Percentiles rank a stretch among this genome's conserved stretches.
phyloP scores from a whole-genome alignment of 2,113 vertebrate genomes.

The Siniperca knerii region DNA sequence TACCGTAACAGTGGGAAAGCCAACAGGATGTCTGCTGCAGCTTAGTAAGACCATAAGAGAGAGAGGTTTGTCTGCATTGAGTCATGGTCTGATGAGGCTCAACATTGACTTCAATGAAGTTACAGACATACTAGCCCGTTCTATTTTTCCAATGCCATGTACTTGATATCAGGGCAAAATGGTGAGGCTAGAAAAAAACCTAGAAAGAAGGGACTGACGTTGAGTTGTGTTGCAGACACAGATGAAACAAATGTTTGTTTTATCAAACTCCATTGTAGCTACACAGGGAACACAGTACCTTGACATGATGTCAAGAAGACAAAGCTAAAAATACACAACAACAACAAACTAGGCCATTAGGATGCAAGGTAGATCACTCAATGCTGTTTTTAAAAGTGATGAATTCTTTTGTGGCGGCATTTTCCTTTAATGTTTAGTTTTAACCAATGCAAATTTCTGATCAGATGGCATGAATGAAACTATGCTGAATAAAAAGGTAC shows the following conservation, averaged over 20 bases:
- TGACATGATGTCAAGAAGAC: not conserved
- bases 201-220: not conserved
- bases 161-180: not conserved
- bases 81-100: no score
- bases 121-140: not conserved
- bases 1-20: no score
- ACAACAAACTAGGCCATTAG: not conserved
- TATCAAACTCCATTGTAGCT: not conserved
- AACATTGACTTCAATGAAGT: no score
- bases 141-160: not conserved
- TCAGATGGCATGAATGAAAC: not conserved
- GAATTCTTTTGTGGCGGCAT: not conserved
- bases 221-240: not conserved
- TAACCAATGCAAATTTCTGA: not conserved
- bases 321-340: not conserved
- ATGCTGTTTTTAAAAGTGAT: not conserved
- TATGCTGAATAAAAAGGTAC: not conserved
- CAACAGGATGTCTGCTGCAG: not conserved
- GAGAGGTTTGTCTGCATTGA: no score
- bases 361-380: not conserved
- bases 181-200: not conserved
- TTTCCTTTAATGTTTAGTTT: constrained; percentile 4
- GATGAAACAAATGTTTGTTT: not conserved
- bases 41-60: no score
- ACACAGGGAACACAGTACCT: not conserved